Evolutionary conservation across 2,113 vertebrate genomes (phyloP), one percentile per base, ranked within the genome.

Genomic region (Anhinga rufa): DNA sequence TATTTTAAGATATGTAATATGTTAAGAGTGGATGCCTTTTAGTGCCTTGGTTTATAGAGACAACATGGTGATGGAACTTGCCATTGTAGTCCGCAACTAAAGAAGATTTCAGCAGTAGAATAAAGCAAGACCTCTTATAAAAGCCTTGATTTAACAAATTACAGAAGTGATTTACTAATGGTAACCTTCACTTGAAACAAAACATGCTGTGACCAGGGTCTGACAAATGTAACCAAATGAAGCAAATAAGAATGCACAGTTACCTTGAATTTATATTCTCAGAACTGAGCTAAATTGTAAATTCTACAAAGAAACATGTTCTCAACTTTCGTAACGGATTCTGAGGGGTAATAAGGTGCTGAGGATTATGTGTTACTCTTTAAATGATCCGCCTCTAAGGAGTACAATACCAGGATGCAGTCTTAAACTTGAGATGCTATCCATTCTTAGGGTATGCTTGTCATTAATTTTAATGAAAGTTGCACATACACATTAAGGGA

Each of bases 401-500:
- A 84, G 28, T 21, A 58, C 13, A 72, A 88, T 88, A 31, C 8
- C 11, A 82, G 74, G 68, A 85, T 61, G 20, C 22, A 58, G 9
- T 40, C 52, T 71, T 75, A 85, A 93, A 72, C 61, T 71, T 36
- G 52, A 88, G 52, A 70, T 72, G 14, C 12, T 90, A 32, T 88
- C 49, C 84, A 46, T 55, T 84, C 29, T 85, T 69, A 57, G 26
- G 15, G 28, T 58, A 81, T 64, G 62, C 25, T 70, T 89, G 80
- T 65, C 51, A 92, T 93, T 88, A 83, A 70, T 93, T 96, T 96
- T 82, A 95, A 95, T 64, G 54, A 64, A 57, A 82, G 60, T 74
- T 96, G 51, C 51, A 83, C n/a, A 36, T 69, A 58, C 0, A 0
- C 34, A 58, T 83, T 84, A 92, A 85, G 38, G 51, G 49, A 93